Base-by-base conservation (phyloP, 2,888 invertebrate genomes). In the Drosophila melanosoma region DNA sequence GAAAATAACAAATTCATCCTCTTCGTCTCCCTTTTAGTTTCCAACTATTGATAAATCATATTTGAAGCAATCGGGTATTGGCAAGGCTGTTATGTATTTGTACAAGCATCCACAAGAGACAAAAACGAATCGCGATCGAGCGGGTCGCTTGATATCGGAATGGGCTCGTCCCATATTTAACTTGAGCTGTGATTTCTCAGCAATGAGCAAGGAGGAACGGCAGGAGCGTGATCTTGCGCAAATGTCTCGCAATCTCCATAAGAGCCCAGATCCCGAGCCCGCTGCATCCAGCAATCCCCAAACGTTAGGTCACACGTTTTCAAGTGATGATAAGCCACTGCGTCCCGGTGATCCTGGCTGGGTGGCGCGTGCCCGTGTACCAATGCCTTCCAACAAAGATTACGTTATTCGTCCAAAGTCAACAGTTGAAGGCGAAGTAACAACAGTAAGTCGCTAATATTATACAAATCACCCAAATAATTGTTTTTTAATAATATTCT, bases 141-240 rank as follows among this genome's bases (percentile, higher is more conserved):
- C 99, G 72, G 98, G 98, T 1, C 96, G 97, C 79, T 95, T 99
- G 77, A 99, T 99, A 81, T 98, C 97, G 76, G 98, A 99, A 93
- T 99, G 99, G 99, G 98, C 99, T 0, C 94, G 99, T 17, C 99
- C 99, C 2, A 99, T 99, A 81, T 99, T 99, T 93, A 99, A 99
- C 94, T 94, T 99, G 69, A 97, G 97, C 32, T 96, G 97, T 15
- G 97, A 99, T 93, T 98, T 97, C 91, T 97, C 97, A 94, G 97
- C 98, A 3, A 95, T 99, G 94, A 95, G 97, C 8, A 96, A 96
- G 91, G 99, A 99, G 93, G 99, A 99, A 93, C 95, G 99, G 48
- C 95, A 98, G 93, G 97, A 98, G 92, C 95, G 99, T 81, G 99
- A 99, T 94, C 94, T 97, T 87, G 97, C 98, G 82, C 97, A 98